phyloP scores from a whole-genome alignment of 1,140 invertebrate species.

The Orussus abietinus region DNA sequence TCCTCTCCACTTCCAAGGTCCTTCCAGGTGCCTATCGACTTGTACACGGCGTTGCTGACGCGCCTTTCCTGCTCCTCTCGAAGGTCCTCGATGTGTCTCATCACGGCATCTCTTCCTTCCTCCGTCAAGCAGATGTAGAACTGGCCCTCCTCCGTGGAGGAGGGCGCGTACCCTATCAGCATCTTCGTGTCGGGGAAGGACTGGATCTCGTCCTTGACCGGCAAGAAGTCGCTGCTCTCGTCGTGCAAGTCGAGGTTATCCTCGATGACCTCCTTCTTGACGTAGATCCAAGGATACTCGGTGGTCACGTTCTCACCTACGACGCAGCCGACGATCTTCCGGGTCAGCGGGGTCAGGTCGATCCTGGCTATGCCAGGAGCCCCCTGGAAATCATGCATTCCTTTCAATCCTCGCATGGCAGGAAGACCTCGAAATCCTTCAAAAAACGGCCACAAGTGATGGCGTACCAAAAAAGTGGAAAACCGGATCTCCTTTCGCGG shows the following conservation, averaged over 20 bases:
- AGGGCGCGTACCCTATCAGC: slow-evolving; percentile 66
- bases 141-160: slow-evolving; percentile 59
- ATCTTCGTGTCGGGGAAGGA: slow-evolving; percentile 56
- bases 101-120: slow-evolving; percentile 46
- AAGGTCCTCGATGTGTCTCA: slow-evolving; percentile 53
- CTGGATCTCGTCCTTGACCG: slow-evolving; percentile 52
- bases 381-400: slow-evolving; percentile 18
- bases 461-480: slow-evolving; percentile 2
- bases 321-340: slow-evolving; percentile 52
- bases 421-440: background rate
- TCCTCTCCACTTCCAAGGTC: slow-evolving; percentile 62
- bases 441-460: background rate
- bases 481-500: background rate
- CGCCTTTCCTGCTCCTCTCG: slow-evolving; percentile 61
- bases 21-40: slow-evolving; percentile 57
- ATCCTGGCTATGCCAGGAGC: slow-evolving; percentile 35
- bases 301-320: slow-evolving; percentile 60
- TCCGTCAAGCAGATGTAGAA: slow-evolving; percentile 68
- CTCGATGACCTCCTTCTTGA: slow-evolving; percentile 60
- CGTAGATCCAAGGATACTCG: slow-evolving; percentile 68
- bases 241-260: slow-evolving; percentile 55
- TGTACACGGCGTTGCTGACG: slow-evolving; percentile 61
- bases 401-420: background rate
- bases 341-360: slow-evolving; percentile 44
- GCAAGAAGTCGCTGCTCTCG: slow-evolving; percentile 58